Conservation (phyloP, 2,113 vertebrate species). For the Seriola dumerili region DNA sequence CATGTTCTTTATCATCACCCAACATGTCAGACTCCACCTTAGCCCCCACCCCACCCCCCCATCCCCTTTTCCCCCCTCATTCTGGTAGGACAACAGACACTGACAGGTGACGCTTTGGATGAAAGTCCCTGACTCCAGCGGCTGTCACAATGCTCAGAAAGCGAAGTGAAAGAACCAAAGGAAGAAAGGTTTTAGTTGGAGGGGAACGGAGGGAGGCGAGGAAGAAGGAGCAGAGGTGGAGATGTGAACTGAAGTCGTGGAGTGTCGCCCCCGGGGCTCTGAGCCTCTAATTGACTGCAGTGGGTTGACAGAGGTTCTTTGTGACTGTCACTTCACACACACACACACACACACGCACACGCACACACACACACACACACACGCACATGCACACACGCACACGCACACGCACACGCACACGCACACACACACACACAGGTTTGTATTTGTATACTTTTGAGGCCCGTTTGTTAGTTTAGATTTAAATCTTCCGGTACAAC, state of each 20-base stretch:
- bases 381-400: background rate
- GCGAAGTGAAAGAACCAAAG: constrained; percentile 42
- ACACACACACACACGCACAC: background rate
- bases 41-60: background rate
- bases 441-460: constrained; percentile 31
- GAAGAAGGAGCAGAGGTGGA: constrained; percentile 50
- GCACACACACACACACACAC: too few relatives aligned
- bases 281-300: constrained; percentile 67
- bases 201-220: constrained; percentile 34
- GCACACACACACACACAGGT: constrained; percentile 28
- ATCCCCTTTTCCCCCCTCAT: constrained; percentile 20
- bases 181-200: constrained; percentile 59
- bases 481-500: too few relatives aligned
- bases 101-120: constrained; percentile 69
- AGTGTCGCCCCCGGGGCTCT: constrained; percentile 47
- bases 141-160: constrained; percentile 57
- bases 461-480: constrained; percentile 3
- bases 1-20: constrained; percentile 45
- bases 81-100: constrained; percentile 60
- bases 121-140: constrained; percentile 59
- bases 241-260: constrained; percentile 54
- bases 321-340: constrained; percentile 41
- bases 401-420: constrained; percentile 32
- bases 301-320: constrained; percentile 54
- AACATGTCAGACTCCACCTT: constrained; percentile 39